Evolutionary conservation across 2,888 invertebrate genomes (phyloP).

Genomic region (Lamproptera curius): DNA sequence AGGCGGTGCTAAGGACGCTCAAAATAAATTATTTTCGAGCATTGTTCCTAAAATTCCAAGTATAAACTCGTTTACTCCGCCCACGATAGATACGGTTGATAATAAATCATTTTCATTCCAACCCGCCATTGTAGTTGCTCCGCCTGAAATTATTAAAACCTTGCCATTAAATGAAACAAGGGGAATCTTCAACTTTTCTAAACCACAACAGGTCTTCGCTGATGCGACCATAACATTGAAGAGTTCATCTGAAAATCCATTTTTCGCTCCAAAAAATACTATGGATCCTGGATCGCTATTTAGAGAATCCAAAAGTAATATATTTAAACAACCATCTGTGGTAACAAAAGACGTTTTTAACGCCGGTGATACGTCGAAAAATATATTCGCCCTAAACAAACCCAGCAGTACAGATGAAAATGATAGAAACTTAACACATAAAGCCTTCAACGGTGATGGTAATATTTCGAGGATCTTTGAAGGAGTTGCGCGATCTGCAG

Average conservation of each 20-base stretch:
- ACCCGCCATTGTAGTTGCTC: slow-evolving; percentile 58
- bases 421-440: slow-evolving; percentile 9
- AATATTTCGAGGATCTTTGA: slow-evolving; percentile 1
- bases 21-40: slow-evolving; percentile 37
- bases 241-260: neutral
- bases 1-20: slow-evolving; percentile 37
- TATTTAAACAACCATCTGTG: slow-evolving; percentile 27
- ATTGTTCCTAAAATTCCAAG: slow-evolving; percentile 36
- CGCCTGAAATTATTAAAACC: slow-evolving; percentile 46
- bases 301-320: slow-evolving; percentile 30
- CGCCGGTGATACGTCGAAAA: slow-evolving; percentile 23
- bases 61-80: slow-evolving; percentile 26
- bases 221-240: slow-evolving; percentile 14
- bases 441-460: slow-evolving; percentile 7
- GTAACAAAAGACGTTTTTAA: slow-evolving; percentile 23
- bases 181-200: slow-evolving; percentile 60
- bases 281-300: slow-evolving; percentile 25
- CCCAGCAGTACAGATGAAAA: slow-evolving; percentile 28
- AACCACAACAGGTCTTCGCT: slow-evolving; percentile 46
- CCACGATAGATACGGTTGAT: slow-evolving; percentile 26
- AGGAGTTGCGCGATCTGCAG: neutral
- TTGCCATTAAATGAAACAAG: slow-evolving; percentile 52
- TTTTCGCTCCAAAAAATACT: neutral
- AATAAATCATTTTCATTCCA: slow-evolving; percentile 55
- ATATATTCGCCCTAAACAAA: slow-evolving; percentile 31